A percentile compares a stretch with the other conserved stretches of the same genome.
These are phyloP conservation scores for Philypnodon macrostomus DNA, from an alignment of 2,797 vertebrate genomes.

Conservation along the genomic window DNA sequence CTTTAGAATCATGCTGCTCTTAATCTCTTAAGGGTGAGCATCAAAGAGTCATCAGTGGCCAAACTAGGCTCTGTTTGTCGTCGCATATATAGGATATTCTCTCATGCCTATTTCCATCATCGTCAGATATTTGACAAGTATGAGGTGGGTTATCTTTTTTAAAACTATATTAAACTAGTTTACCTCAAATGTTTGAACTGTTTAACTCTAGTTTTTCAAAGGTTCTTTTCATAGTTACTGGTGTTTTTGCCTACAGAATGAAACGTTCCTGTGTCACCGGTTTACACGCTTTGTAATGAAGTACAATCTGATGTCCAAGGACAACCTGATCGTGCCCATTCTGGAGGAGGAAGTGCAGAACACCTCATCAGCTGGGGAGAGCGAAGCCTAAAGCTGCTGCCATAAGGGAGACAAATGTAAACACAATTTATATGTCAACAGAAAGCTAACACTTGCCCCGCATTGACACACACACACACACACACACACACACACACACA, in stretches of 20 bases:
- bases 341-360: conserved; percentile 91
- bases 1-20: background rate
- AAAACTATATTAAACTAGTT: background rate
- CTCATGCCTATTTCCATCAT: conserved; percentile 98
- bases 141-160: conserved; percentile 82
- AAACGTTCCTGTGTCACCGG: conserved; percentile 98
- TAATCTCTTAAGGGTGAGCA: conserved; percentile 86
- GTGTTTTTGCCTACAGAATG: conserved; percentile 77
- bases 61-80: conserved; percentile 98
- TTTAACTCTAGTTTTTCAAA: too few relatives aligned
- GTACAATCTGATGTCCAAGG: conserved; percentile 99
- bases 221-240: background rate
- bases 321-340: conserved; percentile 98
- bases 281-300: conserved; percentile 99
- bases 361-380: conserved; percentile 82
- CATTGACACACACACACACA: conserved; percentile 20
- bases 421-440: conserved; percentile 35
- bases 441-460: conserved; percentile 25
- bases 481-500: conserved; percentile 24
- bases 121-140: conserved; percentile 99
- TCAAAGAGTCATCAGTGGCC: conserved; percentile 98
- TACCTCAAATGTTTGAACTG: too few relatives aligned
- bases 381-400: conserved; percentile 85
- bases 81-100: conserved; percentile 99
- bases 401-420: conserved; percentile 40